These are phyloP conservation scores for Lamellibrachia luymesi DNA, from an alignment of 1,140 invertebrate species.

Conservation along the genomic window DNA sequence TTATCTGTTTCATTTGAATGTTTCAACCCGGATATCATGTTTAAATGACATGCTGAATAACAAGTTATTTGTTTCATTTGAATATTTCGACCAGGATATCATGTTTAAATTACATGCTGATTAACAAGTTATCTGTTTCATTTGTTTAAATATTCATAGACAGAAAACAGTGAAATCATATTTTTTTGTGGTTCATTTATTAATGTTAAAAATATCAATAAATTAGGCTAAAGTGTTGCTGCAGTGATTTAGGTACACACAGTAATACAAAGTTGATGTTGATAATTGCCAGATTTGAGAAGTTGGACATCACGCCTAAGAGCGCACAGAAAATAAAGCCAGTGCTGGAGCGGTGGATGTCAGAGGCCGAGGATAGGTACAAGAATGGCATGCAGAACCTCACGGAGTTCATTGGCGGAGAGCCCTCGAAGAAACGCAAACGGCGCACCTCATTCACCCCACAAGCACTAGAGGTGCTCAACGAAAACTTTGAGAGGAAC, in stretches of 20 bases:
- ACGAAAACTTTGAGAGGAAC: constrained; percentile 93
- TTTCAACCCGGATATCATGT: no score
- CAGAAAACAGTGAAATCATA: no score
- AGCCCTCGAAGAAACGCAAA: constrained; percentile 95
- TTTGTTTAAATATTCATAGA: no score
- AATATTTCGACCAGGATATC: no score
- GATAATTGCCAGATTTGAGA: constrained; percentile 82
- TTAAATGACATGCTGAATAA: no score
- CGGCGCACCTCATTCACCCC: constrained; percentile 94
- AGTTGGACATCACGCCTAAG: constrained; percentile 98
- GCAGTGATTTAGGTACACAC: constrained; percentile 27
- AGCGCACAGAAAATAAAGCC: constrained; percentile 99
- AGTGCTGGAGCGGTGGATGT: constrained; percentile 96
- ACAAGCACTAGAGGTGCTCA: constrained; percentile 89
- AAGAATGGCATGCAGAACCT: constrained; percentile 81
- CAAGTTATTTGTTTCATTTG: no score
- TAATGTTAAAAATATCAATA: constrained; percentile 11
- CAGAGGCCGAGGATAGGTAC: constrained; percentile 91
- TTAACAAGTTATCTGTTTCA: no score
- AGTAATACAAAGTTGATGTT: neutral
- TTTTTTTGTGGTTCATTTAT: neutral
- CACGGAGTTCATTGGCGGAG: constrained; percentile 92
- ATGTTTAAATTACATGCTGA: no score
- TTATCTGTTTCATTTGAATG: no score
- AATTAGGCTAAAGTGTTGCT: no score